Conservation (phyloP, 2,888 invertebrate species). For the Dermolepida albohirtum region DNA sequence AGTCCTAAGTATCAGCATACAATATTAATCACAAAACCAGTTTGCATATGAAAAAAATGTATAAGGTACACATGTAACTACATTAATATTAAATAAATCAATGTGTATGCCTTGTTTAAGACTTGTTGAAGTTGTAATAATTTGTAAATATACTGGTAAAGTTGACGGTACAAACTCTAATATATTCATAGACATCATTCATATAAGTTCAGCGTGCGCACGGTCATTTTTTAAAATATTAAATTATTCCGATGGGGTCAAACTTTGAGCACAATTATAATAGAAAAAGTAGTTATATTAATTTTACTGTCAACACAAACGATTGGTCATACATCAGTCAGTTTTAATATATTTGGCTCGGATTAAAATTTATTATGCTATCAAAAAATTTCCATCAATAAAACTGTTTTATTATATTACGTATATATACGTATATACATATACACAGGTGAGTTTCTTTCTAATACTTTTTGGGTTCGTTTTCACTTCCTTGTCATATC, state of each 20-base stretch:
- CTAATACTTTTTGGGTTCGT: too few relatives aligned
- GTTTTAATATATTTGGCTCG: constrained; percentile 22
- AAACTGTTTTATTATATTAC: constrained; percentile 7
- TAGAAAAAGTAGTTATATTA: constrained; percentile 34
- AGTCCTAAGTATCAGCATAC: constrained; percentile 7
- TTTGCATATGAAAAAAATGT: constrained; percentile 18
- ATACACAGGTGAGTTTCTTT: too few relatives aligned
- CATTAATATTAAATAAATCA: constrained; percentile 29
- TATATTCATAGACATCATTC: constrained; percentile 20
- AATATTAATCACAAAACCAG: constrained; percentile 28
- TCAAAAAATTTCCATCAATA: constrained; percentile 28
- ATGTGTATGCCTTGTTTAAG: constrained; percentile 1
- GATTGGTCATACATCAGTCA: constrained; percentile 33
- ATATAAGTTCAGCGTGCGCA: neutral
- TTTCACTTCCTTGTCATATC: too few relatives aligned
- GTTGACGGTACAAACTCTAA: constrained; percentile 1
- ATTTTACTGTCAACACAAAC: constrained; percentile 38
- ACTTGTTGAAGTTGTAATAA: constrained; percentile 26
- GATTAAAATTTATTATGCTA: constrained; percentile 33
- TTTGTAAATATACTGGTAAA: constrained; percentile 25
- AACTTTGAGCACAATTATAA: constrained; percentile 26
- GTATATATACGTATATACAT: too few relatives aligned
- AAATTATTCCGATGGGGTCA: constrained; percentile 24
- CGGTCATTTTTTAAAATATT: constrained; percentile 28
- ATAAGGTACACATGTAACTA: constrained; percentile 6